These are phyloP conservation scores for Apoda limacodes DNA, from an alignment of 2,888 invertebrate species.

Conservation along the genomic window DNA sequence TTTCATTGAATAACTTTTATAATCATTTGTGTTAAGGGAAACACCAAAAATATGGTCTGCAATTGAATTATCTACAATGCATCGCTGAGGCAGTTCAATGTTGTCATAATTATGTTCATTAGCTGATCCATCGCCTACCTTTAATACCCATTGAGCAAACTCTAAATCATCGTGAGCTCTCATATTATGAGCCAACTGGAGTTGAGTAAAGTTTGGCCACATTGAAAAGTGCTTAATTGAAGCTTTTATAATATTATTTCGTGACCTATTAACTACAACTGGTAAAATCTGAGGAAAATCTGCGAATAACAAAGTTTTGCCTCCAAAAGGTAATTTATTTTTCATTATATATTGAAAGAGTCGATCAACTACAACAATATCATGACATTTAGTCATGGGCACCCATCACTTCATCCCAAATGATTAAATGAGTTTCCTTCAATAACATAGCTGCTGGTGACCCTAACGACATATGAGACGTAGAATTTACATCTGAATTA, in stretches of 20 bases:
- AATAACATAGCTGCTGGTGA: no score
- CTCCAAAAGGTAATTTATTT: no score
- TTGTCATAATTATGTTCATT: conserved; percentile 13
- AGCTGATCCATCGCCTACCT: conserved; percentile 20
- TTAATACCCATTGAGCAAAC: conserved; percentile 20
- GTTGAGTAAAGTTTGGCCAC: conserved; percentile 15
- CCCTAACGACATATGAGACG: conserved; percentile 18
- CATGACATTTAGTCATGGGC: conserved; percentile 13
- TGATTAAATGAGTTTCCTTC: no score
- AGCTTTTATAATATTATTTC: conserved; percentile 16
- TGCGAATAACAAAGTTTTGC: no score
- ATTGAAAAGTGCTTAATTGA: conserved; percentile 15
- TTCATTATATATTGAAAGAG: no score
- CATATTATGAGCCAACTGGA: conserved; percentile 20
- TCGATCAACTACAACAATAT: no score
- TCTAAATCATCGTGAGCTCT: no score
- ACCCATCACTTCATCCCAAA: no score
- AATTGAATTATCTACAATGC: conserved; percentile 19
- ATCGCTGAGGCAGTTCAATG: conserved; percentile 17
- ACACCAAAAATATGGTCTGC: no score
- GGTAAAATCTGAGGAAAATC: no score
- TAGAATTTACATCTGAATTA: no score
- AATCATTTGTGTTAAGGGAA: conserved; percentile 19
- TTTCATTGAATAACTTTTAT: conserved; percentile 21
- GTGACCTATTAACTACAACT: conserved; percentile 15